These are phyloP conservation scores for Echiichthys vipera DNA, from an alignment of 2,797 vertebrate species.

Conservation along the genomic window DNA sequence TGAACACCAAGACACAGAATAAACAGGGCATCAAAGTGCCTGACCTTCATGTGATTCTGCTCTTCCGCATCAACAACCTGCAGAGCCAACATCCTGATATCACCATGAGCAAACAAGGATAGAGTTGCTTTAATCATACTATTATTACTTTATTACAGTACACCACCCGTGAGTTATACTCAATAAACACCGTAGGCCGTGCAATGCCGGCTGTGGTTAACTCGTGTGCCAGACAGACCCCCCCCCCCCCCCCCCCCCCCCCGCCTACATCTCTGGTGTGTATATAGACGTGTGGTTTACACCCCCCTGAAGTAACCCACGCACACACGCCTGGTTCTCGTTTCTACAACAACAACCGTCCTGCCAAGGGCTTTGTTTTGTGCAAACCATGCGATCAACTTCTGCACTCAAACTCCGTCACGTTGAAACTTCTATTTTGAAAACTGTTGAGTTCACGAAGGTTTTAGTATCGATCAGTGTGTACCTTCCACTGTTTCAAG, in stretches of 20 bases:
- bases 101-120: constrained; percentile 45
- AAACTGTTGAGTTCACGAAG: not conserved
- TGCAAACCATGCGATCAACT: not conserved
- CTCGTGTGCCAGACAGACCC: not conserved
- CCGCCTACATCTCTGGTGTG: not conserved
- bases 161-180: not conserved
- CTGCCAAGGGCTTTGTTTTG: not conserved
- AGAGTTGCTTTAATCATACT: not conserved
- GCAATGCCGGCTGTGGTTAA: constrained; percentile 10
- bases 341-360: not conserved
- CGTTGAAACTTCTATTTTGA: not conserved
- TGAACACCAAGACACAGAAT: not conserved
- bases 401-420: not conserved
- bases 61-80: not conserved
- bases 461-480: not conserved
- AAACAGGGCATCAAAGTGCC: not conserved
- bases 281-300: constrained; percentile 5
- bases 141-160: constrained; percentile 22
- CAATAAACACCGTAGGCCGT: not conserved
- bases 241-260: not conserved
- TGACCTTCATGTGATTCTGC: not conserved
- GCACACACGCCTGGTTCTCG: not conserved
- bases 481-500: not conserved
- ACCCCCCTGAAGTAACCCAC: not conserved
- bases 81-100: constrained; percentile 47